phyloP scores from a whole-genome alignment of 2,113 vertebrate species.

The Seriola dumerili region DNA sequence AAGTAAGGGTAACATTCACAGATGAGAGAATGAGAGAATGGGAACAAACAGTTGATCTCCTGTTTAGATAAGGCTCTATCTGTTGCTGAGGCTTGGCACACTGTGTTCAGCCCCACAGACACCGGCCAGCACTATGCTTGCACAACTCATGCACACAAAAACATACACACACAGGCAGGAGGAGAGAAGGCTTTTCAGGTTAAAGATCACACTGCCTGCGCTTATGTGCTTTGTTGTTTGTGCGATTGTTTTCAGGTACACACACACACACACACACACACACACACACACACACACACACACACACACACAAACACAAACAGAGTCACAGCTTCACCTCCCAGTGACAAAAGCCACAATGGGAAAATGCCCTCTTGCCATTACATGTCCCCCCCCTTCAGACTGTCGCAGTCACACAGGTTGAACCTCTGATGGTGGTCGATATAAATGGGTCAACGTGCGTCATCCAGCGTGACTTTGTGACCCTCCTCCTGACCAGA shows the following conservation, averaged over 20 bases:
- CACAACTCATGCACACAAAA: constrained; percentile 68
- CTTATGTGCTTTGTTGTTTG: constrained; percentile 58
- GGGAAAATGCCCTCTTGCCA: constrained; percentile 10
- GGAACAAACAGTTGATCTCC: constrained; percentile 57
- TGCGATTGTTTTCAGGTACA: constrained; percentile 52
- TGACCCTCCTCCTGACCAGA: constrained; percentile 30
- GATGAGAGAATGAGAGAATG: constrained; percentile 27
- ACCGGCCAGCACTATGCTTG: constrained; percentile 62
- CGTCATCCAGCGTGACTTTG: constrained; percentile 32
- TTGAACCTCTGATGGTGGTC: constrained; percentile 6
- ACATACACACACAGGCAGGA: constrained; percentile 48
- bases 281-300: constrained; percentile 13
- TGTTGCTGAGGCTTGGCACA: constrained; percentile 67
- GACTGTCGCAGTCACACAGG: constrained; percentile 14
- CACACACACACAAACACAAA: constrained; percentile 14
- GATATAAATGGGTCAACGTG: constrained; percentile 37
- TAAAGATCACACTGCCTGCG: constrained; percentile 72
- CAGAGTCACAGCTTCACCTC: constrained; percentile 25
- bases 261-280: constrained; percentile 7
- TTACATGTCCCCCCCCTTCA: neutral
- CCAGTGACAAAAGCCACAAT: constrained; percentile 20
- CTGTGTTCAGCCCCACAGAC: constrained; percentile 59
- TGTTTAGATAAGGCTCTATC: constrained; percentile 72
- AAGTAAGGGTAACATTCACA: constrained; percentile 16
- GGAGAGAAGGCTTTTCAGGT: constrained; percentile 75